phyloP scores from a whole-genome alignment of 1,140 invertebrate genomes.

The Steinernema feltiae region DNA sequence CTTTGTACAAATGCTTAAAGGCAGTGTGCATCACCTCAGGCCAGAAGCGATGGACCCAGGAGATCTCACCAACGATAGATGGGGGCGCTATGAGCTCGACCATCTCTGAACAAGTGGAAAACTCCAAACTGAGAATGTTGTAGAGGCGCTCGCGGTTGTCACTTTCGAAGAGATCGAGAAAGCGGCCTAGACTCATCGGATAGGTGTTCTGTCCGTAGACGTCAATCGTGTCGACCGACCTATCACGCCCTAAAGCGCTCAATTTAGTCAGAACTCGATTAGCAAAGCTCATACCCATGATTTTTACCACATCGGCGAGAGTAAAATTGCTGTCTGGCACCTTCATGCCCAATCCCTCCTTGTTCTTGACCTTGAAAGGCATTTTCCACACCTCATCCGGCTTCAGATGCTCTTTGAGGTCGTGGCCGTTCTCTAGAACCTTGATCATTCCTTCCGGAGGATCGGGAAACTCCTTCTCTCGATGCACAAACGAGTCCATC shows the following conservation, averaged over 20 bases:
- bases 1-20: background rate
- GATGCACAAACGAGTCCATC: background rate
- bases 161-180: constrained; percentile 7
- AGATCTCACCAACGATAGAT: constrained; percentile 29
- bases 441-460: background rate
- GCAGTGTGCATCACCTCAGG: constrained; percentile 24
- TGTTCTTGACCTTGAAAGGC: constrained; percentile 11
- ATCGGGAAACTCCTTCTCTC: background rate
- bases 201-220: constrained; percentile 35
- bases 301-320: background rate
- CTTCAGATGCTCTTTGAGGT: constrained; percentile 5
- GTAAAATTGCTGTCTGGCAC: constrained; percentile 5
- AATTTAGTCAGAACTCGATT: background rate
- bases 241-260: constrained; percentile 21
- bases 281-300: constrained; percentile 16
- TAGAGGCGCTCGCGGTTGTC: constrained; percentile 23
- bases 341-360: background rate
- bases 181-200: constrained; percentile 27
- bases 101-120: constrained; percentile 28
- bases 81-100: constrained; percentile 29
- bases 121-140: constrained; percentile 38
- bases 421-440: background rate
- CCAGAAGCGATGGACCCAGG: constrained; percentile 35
- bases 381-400: constrained; percentile 24
- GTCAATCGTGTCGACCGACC: constrained; percentile 38